A percentile compares a stretch with the other conserved stretches of the same genome.
These are phyloP conservation scores for Conger conger DNA, from an alignment of 2,113 vertebrate genomes.

Conservation along the genomic window DNA sequence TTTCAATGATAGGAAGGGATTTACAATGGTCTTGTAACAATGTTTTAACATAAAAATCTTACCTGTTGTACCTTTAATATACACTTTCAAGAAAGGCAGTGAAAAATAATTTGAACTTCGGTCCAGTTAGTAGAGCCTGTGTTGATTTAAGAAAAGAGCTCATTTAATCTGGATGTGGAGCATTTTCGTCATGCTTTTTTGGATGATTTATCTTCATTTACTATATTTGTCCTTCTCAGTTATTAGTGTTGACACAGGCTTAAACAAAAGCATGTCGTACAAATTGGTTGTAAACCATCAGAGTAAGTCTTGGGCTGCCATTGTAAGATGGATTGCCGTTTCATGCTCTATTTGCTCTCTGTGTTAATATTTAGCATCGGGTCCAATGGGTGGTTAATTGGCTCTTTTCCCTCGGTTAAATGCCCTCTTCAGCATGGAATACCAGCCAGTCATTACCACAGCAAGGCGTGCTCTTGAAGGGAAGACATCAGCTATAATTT, in stretches of 20 bases:
- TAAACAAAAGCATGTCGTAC: constrained; percentile 44
- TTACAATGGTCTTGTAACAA: no score
- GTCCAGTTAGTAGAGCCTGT: constrained; percentile 32
- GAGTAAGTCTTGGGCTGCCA: constrained; percentile 35
- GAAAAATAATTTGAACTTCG: constrained; percentile 33
- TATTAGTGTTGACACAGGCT: constrained; percentile 43
- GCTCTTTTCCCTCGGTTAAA: constrained; percentile 39
- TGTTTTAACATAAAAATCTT: no score
- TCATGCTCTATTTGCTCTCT: constrained; percentile 43
- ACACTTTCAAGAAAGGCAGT: neutral
- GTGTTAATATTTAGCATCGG: constrained; percentile 39
- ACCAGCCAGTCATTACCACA: constrained; percentile 33
- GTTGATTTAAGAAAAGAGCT: constrained; percentile 38
- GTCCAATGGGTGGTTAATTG: constrained; percentile 52
- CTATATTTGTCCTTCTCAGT: constrained; percentile 44
- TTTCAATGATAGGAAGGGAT: no score
- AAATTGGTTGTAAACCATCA: constrained; percentile 19
- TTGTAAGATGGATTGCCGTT: constrained; percentile 44
- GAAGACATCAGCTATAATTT: constrained; percentile 26
- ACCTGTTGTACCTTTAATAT: no score
- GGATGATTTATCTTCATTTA: constrained; percentile 4
- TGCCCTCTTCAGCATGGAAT: constrained; percentile 28
- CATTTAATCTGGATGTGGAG: constrained; percentile 13
- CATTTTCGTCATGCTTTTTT: constrained; percentile 5
- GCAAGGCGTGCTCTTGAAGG: constrained; percentile 9